A percentile compares a stretch with the other conserved stretches of the same genome.
phyloP scores from a whole-genome alignment of 1,140 invertebrate genomes.

The Zaprionus africanus region DNA sequence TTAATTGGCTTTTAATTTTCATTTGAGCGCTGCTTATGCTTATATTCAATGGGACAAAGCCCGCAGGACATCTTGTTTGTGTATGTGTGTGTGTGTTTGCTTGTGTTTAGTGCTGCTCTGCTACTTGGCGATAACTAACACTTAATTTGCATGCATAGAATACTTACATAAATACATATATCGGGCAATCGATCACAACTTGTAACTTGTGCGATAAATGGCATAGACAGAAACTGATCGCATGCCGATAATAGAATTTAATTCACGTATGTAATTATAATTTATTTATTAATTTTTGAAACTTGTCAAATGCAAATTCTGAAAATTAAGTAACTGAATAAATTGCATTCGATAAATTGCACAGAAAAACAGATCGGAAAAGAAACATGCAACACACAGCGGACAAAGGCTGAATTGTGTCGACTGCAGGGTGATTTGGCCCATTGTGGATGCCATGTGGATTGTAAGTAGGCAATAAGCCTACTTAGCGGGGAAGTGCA shows the following conservation, averaged over 20 bases:
- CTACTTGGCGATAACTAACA: not conserved
- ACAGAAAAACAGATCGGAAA: not conserved
- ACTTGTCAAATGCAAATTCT: no score
- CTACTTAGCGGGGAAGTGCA: slow-evolving; percentile 37
- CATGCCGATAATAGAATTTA: no score
- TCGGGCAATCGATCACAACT: no score
- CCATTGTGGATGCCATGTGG: slow-evolving; percentile 31
- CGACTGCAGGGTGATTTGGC: not conserved
- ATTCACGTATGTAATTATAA: no score
- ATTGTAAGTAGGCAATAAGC: slow-evolving; percentile 27
- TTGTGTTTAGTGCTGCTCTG: not conserved
- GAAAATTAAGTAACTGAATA: no score
- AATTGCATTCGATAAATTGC: not conserved
- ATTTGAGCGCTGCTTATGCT: slow-evolving; percentile 40
- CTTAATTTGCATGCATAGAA: not conserved
- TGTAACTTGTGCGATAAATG: not conserved
- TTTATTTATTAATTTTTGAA: no score
- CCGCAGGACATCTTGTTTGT: slow-evolving; percentile 13
- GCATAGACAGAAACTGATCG: not conserved
- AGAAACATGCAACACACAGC: not conserved
- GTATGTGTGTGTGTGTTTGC: not conserved
- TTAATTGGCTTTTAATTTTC: slow-evolving; percentile 46
- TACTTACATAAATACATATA: no score
- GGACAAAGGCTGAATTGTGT: slow-evolving; percentile 9
- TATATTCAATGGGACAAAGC: slow-evolving; percentile 33